These are phyloP conservation scores for Coenobita brevimanus DNA, from an alignment of 1,140 invertebrate species.

Conservation along the genomic window DNA sequence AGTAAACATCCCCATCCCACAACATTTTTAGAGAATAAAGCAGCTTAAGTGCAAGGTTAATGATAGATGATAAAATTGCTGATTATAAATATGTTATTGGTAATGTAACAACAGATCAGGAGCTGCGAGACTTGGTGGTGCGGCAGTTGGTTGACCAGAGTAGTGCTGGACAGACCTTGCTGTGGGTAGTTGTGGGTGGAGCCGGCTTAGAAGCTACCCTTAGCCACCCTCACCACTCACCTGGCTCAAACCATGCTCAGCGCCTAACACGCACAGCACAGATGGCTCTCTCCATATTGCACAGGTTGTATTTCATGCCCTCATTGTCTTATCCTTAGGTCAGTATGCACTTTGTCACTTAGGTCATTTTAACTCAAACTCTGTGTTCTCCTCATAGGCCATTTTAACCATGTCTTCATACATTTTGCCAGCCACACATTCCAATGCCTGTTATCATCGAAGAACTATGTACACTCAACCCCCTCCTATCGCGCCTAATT, in stretches of 20 bases:
- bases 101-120: slow-evolving; percentile 15
- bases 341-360: no score
- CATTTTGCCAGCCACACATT: no score
- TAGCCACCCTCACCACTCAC: slow-evolving; percentile 60
- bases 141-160: slow-evolving; percentile 44
- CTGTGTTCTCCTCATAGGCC: no score
- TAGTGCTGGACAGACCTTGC: slow-evolving; percentile 59
- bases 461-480: no score
- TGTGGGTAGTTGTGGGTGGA: slow-evolving; percentile 55
- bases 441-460: no score
- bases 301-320: no score
- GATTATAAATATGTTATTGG: background rate
- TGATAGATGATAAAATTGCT: background rate
- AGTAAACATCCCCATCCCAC: background rate
- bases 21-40: background rate
- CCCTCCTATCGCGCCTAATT: no score
- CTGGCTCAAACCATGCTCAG: slow-evolving; percentile 52
- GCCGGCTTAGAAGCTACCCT: slow-evolving; percentile 54
- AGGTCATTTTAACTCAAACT: no score
- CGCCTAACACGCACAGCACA: slow-evolving; percentile 61
- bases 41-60: background rate
- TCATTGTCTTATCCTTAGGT: no score
- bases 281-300: slow-evolving; percentile 64
- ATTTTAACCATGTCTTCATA: no score
- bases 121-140: slow-evolving; percentile 47